Evolutionary conservation across 2,797 vertebrate genomes (phyloP).

Genomic region (Anabas testudineus): DNA sequence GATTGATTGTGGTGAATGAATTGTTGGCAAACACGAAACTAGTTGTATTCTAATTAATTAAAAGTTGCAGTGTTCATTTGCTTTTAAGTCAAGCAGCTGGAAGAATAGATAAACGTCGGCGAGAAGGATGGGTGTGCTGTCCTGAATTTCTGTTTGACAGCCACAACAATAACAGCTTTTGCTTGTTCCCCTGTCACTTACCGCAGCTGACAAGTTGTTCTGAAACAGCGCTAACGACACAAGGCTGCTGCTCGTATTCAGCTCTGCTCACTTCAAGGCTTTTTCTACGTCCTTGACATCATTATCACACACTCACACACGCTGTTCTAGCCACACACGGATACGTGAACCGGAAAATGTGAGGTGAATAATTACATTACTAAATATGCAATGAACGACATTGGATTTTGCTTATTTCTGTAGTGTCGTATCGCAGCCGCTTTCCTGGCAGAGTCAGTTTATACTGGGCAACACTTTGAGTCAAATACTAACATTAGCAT

Average conservation of each 20-base stretch:
- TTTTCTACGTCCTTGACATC: constrained; percentile 33
- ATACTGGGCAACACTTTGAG: too few relatives aligned
- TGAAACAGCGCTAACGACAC: constrained; percentile 55
- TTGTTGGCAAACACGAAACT: constrained; percentile 27
- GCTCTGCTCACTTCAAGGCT: constrained; percentile 39
- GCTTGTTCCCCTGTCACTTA: constrained; percentile 72
- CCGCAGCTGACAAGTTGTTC: constrained; percentile 68
- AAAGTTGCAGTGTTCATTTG: constrained; percentile 44
- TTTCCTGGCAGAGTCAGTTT: not conserved
- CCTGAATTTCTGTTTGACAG: constrained; percentile 62
- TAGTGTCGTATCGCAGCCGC: not conserved
- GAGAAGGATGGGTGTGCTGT: constrained; percentile 47
- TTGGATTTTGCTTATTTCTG: not conserved
- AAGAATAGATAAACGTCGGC: constrained; percentile 63
- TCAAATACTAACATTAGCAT: too few relatives aligned
- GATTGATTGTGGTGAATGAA: constrained; percentile 16
- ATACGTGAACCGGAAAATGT: not conserved
- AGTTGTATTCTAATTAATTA: constrained; percentile 42
- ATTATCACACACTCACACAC: constrained; percentile 7
- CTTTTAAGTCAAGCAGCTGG: constrained; percentile 60
- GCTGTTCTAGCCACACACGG: not conserved
- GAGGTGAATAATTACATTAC: not conserved
- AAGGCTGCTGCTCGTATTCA: constrained; percentile 48
- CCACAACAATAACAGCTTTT: constrained; percentile 67
- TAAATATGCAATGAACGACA: not conserved